Base-by-base conservation (phyloP, 2,888 invertebrate species). In the Gnatocerus cornutus region DNA sequence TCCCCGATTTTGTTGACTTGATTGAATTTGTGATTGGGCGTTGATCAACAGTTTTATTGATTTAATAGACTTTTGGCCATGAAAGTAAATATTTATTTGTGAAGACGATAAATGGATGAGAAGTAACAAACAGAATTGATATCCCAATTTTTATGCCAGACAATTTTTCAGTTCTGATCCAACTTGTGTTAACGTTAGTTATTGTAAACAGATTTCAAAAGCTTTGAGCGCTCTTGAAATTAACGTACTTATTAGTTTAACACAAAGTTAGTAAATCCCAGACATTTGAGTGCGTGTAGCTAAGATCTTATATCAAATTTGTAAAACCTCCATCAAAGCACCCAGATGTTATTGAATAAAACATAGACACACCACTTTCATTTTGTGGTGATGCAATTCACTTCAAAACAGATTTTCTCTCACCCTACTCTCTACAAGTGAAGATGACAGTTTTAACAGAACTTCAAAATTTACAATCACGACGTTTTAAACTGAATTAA, bases 281-380 rank as follows among this genome's bases (percentile, higher is more conserved):
- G 48, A 10, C 29, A 27, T 50, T 50, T 46, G n/a, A 10, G 10
- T 50, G 41, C 3, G 27, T 52, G 29, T 33, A 56, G 21, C 37
- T 56, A 21, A 21, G 39, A 41, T 27, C 12, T 41, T 56, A 43
- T 56, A 56, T 56, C 27, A 56, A 56, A 56, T 56, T 56, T 56
- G 56, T 21, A 56, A 56, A 56, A 56, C 56, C 56, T 43, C 41
- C 29, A 27, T 56, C 56, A 56, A 56, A 56, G 56, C 27, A 12
- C 10, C 41, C 12, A 21, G 41, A 12, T 43, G 41, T 56, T 41
- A 56, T 43, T 56, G 56, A 56, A 56, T 56, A 56, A 56, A 56
- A 56, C 56, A 55, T 55, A 37, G 56, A 43, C 43, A 21, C 27
- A 56, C 41, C 41, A 56, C 56, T 41, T 43, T 43, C 56, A 56